Base-by-base conservation (phyloP, 2,113 vertebrate genomes). In the Euleptes europaea region DNA sequence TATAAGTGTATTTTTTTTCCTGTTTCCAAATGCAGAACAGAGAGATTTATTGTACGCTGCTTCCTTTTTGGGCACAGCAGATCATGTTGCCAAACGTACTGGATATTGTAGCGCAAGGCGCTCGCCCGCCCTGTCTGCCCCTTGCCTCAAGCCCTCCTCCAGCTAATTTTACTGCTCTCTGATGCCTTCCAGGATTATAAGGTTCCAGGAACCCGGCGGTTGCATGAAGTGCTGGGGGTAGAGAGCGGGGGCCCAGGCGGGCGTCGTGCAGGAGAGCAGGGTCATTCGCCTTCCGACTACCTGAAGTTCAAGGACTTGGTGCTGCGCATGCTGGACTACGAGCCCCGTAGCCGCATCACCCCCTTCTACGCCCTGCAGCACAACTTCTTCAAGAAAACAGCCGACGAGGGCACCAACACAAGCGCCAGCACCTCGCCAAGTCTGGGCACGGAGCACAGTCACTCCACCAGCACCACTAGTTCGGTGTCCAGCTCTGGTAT, bases 261-360 rank as follows among this genome's bases (percentile, higher is more conserved):
- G 23, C 95, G 98, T 67, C 96, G 98, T 91, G 97, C 97, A 19
- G 98, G 98, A 67, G 98, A 98, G 93, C 97, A 97, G 84, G 98
- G 98, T 90, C 98, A 99, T 75, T 97, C 97, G 80, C 97, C 98
- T 65, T 98, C 98, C 66, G 98, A 99, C 96, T 99, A 99, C 96
- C 96, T 98, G 94, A 98, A 98, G 95, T 99, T 99, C 95, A 98
- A 99, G 97, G 98, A 98, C 94, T 95, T 99, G 96, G 98, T 99
- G 94, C 94, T 98, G 92, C 97, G 98, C 95, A 99, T 99, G 98
- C 96, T 99, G 97, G 98, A 98, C 95, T 98, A 98, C 60, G 98
- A 99, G 94, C 98, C 98, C 21, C 98, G 98, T 92, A 97, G 97
- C 88, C 98, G 98, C 86, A 99, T 99, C 96, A 99, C 98, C 67